These are phyloP conservation scores for Oophaga sylvatica DNA, from an alignment of 2,797 vertebrate species.

Conservation along the genomic window DNA sequence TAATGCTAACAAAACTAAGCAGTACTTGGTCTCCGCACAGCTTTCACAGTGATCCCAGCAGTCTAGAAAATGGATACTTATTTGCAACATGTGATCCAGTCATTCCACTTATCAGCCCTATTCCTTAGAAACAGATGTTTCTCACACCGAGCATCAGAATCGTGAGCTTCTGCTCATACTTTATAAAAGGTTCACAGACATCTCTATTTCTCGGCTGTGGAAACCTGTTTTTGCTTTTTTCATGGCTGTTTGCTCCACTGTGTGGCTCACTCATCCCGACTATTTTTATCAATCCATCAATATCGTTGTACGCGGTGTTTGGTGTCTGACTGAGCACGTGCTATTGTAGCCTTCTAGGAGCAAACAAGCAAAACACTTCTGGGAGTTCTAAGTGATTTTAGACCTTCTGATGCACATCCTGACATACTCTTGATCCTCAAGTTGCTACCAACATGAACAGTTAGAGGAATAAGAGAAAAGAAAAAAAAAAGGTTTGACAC, in stretches of 20 bases:
- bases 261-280: constrained; percentile 45
- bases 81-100: constrained; percentile 62
- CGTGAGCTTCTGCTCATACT: constrained; percentile 30
- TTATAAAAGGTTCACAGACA: constrained; percentile 44
- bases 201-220: constrained; percentile 31
- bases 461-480: background rate
- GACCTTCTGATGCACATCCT: constrained; percentile 35
- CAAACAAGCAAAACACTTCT: constrained; percentile 50
- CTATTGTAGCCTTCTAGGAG: constrained; percentile 45
- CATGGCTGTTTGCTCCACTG: constrained; percentile 50
- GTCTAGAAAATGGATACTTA: constrained; percentile 69
- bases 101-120: constrained; percentile 41
- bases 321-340: constrained; percentile 50
- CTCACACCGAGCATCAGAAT: constrained; percentile 23
- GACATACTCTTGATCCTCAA: constrained; percentile 29
- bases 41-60: background rate
- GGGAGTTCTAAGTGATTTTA: constrained; percentile 57
- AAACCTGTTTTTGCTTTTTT: constrained; percentile 49
- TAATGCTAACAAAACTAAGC: background rate
- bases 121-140: constrained; percentile 58
- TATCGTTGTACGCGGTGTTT: constrained; percentile 41
- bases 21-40: constrained; percentile 4
- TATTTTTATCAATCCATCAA: constrained; percentile 60
- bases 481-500: background rate
- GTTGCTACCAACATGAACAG: constrained; percentile 7